A percentile compares a stretch with the other conserved stretches of the same genome.
Evolutionary conservation across 2,797 vertebrate species (phyloP).

Genomic region (Cirrhinus mrigala): DNA sequence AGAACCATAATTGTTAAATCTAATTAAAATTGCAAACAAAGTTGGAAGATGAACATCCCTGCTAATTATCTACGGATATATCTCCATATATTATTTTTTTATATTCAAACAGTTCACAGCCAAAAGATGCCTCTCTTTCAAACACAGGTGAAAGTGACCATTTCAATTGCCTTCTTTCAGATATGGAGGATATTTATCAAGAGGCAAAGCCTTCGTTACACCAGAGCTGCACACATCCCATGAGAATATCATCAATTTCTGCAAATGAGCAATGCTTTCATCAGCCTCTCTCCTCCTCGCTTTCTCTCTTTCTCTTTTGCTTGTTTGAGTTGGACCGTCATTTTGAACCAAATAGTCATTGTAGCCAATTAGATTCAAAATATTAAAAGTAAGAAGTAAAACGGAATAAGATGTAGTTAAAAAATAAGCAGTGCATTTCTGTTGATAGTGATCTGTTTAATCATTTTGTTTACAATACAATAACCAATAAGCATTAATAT

Average conservation of each 20-base stretch:
- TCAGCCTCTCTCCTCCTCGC: constrained; percentile 33
- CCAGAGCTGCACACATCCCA: constrained; percentile 25
- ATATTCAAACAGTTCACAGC: not conserved
- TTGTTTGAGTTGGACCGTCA: not conserved
- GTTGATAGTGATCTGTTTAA: not conserved
- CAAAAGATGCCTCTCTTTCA: not conserved
- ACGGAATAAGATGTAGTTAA: not conserved
- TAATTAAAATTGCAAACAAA: not conserved
- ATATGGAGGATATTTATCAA: not conserved
- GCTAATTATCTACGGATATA: not conserved
- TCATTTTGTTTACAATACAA: not conserved
- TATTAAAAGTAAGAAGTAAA: not conserved
- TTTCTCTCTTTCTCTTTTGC: constrained; percentile 31
- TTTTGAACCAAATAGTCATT: not conserved
- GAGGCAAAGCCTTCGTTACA: constrained; percentile 14
- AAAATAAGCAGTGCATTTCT: not conserved
- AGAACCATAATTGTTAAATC: not conserved
- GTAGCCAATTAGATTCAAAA: constrained; percentile 4
- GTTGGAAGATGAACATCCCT: not conserved
- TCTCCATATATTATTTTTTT: no score
- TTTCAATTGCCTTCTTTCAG: not conserved
- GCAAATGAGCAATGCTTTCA: constrained; percentile 57
- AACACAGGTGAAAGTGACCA: not conserved
- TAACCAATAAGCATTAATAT: no score
- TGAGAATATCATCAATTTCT: constrained; percentile 28